Evolutionary conservation across 2,113 vertebrate species (phyloP), one percentile per base, ranked within the genome.

Genomic region (Nymphicus hollandicus): DNA sequence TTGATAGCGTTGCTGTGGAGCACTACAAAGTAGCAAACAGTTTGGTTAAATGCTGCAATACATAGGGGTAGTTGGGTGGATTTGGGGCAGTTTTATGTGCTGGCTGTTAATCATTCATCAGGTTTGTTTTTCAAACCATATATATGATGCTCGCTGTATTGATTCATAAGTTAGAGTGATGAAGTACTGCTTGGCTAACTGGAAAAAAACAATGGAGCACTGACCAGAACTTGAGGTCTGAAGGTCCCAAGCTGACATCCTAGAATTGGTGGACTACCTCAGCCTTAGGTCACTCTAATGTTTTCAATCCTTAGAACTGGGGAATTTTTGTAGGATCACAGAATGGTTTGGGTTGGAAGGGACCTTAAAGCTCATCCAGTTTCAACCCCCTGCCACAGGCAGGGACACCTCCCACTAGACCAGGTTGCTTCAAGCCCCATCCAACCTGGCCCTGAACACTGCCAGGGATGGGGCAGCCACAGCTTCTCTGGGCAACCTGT

Each of bases 91-190:
- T 33, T 91, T 28, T n/a, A 17, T 52, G 0, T 31, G 8, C 28
- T 84, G 60, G 29, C 65, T 60, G 0, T 50, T 43, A 15, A 0
- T 61, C 13, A 2, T 24, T 37, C 10, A 15, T 27, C 0, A 1
- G 22, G 7, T 72, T 80, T 58, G 0, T 7, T 10, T 76, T 55
- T 35, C 63, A 44, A 31, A 4, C 17, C 55, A 4, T 3, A 0
- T 4, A 0, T 64, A 1, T 13, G 39, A 1, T 9, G 0, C 9
- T 9, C 19, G 11, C 35, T 56, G 0, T 7, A 2, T 6, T 7
- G 29, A 25, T 77, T 39, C 11, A 3, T 1, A 10, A 53, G 3
- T 28, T 11, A 4, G 64, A 56, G 35, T 23, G 41, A 8, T 15
- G 86, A 31, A 22, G 31, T 20, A 11, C 11, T 44, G 37, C 64